Evolutionary conservation across 2,888 invertebrate genomes (phyloP).

Genomic region (Oxycera nigricornis): DNA sequence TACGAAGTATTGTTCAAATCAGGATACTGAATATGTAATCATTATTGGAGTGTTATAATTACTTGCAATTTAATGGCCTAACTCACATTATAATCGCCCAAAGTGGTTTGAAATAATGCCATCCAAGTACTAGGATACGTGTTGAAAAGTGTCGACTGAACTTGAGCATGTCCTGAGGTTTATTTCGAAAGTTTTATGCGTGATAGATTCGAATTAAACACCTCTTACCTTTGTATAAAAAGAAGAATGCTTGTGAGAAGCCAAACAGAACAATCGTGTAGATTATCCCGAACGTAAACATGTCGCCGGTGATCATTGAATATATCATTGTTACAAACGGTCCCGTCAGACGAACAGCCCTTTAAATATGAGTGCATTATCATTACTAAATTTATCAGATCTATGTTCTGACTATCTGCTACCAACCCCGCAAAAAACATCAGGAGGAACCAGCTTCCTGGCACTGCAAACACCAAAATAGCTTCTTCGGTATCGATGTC

Average conservation of each 20-base stretch:
- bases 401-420: neutral
- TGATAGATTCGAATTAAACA: neutral
- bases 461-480: slow-evolving; percentile 88
- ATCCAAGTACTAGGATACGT: slow-evolving; percentile 94
- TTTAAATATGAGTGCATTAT: too few relatives aligned
- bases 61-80: too few relatives aligned
- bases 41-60: too few relatives aligned
- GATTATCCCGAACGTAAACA: slow-evolving; percentile 98
- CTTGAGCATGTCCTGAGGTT: slow-evolving; percentile 78
- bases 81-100: slow-evolving; percentile 95
- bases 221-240: slow-evolving; percentile 81
- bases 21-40: slow-evolving; percentile 93
- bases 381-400: neutral
- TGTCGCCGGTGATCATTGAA: slow-evolving; percentile 98
- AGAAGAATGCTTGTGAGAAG: slow-evolving; percentile 95
- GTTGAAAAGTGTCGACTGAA: slow-evolving; percentile 80
- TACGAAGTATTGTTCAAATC: slow-evolving; percentile 90
- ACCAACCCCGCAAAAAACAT: slow-evolving; percentile 97
- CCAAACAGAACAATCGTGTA: slow-evolving; percentile 93
- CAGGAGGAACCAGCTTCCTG: slow-evolving; percentile 95
- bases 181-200: neutral
- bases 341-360: slow-evolving; percentile 92
- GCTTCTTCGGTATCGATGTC: slow-evolving; percentile 87
- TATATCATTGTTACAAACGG: slow-evolving; percentile 99
- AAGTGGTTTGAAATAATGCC: slow-evolving; percentile 96